Percentiles rank a stretch among this genome's conserved stretches.
Conservation (phyloP, 2,113 vertebrate genomes). For the Monopterus albus region DNA sequence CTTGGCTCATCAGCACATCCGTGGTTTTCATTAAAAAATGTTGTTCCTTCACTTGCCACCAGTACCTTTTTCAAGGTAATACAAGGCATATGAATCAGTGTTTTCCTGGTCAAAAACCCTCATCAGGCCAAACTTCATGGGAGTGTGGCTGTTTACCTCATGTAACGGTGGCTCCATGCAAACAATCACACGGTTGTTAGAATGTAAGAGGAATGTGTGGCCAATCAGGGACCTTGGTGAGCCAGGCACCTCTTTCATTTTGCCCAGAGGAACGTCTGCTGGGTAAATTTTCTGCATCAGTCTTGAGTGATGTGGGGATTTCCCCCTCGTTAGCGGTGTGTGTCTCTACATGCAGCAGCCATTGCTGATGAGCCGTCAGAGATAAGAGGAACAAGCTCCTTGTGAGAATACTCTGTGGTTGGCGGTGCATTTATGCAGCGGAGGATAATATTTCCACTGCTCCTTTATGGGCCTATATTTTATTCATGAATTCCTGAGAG, state of each 20-base stretch:
- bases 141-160: slow-evolving; percentile 32
- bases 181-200: slow-evolving; percentile 43
- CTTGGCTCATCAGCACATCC: neutral
- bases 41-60: no score
- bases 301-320: slow-evolving; percentile 49
- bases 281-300: slow-evolving; percentile 63
- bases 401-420: slow-evolving; percentile 57
- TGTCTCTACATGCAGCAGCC: slow-evolving; percentile 60
- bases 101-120: neutral
- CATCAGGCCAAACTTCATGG: slow-evolving; percentile 21
- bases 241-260: slow-evolving; percentile 75
- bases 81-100: no score
- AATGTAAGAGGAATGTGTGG: slow-evolving; percentile 67
- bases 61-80: no score
- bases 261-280: slow-evolving; percentile 66
- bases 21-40: no score
- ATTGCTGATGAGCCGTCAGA: slow-evolving; percentile 50
- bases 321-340: slow-evolving; percentile 67
- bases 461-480: slow-evolving; percentile 72
- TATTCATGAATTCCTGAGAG: slow-evolving; percentile 78
- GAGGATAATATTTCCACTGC: slow-evolving; percentile 80
- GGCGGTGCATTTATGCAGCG: slow-evolving; percentile 57
- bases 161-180: slow-evolving; percentile 18
- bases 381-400: slow-evolving; percentile 69
- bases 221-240: slow-evolving; percentile 73